phyloP scores from a whole-genome alignment of 2,888 invertebrate species.

The Ophion slaviceki region DNA sequence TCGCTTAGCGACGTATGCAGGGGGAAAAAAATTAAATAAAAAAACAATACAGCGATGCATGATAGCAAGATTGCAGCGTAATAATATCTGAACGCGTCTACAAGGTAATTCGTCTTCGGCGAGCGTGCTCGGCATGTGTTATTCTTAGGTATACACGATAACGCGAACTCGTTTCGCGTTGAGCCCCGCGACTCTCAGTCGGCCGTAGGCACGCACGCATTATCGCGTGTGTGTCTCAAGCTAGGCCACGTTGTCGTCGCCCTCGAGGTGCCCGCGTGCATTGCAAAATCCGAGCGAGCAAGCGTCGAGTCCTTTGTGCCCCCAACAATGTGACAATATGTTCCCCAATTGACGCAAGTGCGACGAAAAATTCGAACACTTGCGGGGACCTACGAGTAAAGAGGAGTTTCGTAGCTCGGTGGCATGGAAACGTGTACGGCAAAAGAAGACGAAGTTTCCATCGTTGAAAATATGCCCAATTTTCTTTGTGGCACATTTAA shows the following conservation, averaged over 20 bases:
- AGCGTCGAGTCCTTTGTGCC: background rate
- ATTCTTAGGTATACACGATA: conserved; percentile 53
- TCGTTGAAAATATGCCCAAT: too few species aligned
- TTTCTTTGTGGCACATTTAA: too few species aligned
- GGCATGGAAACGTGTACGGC: background rate
- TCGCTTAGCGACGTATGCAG: background rate
- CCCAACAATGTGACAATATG: background rate
- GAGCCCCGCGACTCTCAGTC: conserved; percentile 35
- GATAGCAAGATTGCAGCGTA: conserved; percentile 45
- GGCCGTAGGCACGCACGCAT: conserved; percentile 59
- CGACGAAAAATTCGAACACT: background rate
- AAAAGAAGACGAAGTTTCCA: background rate
- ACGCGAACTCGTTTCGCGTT: conserved; percentile 60
- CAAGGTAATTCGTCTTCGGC: conserved; percentile 62
- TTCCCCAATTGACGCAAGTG: background rate
- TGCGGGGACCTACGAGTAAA: background rate
- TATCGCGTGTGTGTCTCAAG: conserved; percentile 59
- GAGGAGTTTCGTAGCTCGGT: background rate
- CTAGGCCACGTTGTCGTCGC: conserved; percentile 41
- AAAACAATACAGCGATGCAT: conserved; percentile 24
- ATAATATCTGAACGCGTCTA: conserved; percentile 62
- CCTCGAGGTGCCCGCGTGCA: background rate
- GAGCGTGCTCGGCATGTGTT: conserved; percentile 55
- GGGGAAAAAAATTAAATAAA: background rate
- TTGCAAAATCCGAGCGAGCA: background rate